A percentile compares a stretch with the other conserved stretches of the same genome.
Conservation (phyloP, 2,797 vertebrate species). For the Myotis vivesi region DNA sequence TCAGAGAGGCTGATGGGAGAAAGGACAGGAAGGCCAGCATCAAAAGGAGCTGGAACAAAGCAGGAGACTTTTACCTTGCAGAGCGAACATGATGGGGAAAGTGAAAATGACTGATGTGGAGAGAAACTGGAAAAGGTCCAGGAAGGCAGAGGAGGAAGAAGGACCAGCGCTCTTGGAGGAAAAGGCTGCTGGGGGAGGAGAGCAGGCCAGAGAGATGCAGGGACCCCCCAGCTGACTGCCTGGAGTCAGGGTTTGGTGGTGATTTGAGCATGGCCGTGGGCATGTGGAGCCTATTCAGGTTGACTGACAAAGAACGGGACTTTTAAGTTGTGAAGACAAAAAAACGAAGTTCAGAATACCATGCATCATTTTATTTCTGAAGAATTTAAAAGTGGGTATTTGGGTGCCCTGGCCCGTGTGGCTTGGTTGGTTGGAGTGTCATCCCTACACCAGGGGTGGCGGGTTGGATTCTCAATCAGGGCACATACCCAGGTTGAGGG, state of each 20-base stretch:
- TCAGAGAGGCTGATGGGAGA: rapidly evolving
- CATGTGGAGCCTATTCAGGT: neutral
- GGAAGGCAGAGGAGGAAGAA: neutral
- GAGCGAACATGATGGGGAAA: neutral
- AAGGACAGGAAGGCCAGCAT: neutral
- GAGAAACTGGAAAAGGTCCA: neutral
- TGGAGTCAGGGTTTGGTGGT: neutral
- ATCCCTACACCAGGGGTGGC: neutral
- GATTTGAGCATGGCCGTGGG: neutral
- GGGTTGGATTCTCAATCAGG: neutral
- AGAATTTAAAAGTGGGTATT: neutral
- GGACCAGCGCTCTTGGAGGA: neutral
- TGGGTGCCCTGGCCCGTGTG: neutral
- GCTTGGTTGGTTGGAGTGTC: neutral
- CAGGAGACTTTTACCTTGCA: neutral
- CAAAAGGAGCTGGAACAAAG: neutral
- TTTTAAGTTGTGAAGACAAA: neutral
- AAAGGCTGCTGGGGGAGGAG: rapidly evolving
- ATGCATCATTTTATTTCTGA: neutral
- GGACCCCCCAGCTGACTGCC: neutral
- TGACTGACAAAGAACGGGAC: rapidly evolving
- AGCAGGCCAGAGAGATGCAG: neutral
- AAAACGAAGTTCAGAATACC: neutral
- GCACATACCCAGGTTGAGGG: neutral
- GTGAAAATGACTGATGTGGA: neutral